A percentile compares a stretch with the other conserved stretches of the same genome.
phyloP scores from a whole-genome alignment of 2,888 invertebrate genomes.

The Polyploca ridens region DNA sequence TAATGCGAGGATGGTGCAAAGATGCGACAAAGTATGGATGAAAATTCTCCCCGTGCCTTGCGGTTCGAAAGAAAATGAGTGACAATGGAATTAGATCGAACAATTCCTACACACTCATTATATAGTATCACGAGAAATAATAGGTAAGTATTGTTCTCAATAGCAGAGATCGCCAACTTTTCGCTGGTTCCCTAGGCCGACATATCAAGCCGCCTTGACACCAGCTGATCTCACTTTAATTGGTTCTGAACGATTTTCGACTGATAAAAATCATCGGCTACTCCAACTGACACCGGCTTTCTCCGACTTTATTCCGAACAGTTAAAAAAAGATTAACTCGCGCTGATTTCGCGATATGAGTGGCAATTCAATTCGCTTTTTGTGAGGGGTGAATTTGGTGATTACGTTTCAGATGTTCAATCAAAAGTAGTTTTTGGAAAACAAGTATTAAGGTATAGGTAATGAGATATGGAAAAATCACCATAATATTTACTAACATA shows the following conservation, averaged over 20 bases:
- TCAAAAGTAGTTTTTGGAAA: no score
- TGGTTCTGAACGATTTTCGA: constrained; percentile 46
- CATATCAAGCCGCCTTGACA: constrained; percentile 42
- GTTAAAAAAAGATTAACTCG: background rate
- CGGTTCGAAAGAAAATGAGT: no score
- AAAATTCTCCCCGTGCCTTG: no score
- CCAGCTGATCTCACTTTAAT: constrained; percentile 57
- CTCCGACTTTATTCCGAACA: background rate
- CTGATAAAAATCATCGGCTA: constrained; percentile 44
- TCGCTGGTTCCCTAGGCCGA: constrained; percentile 33
- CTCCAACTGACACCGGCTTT: constrained; percentile 15
- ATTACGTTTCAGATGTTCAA: background rate
- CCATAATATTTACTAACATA: no score
- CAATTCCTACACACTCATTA: no score
- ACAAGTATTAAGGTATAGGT: no score
- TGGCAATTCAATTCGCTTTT: background rate
- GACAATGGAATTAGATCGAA: no score
- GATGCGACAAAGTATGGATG: no score
- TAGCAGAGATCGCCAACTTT: constrained; percentile 19
- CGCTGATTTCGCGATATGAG: constrained; percentile 19
- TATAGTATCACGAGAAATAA: no score
- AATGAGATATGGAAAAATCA: background rate
- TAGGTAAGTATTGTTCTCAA: no score
- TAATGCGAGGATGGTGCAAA: no score
- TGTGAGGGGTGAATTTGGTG: background rate